phyloP scores from a whole-genome alignment of 2,888 invertebrate species.

The Harpalus rubripes region DNA sequence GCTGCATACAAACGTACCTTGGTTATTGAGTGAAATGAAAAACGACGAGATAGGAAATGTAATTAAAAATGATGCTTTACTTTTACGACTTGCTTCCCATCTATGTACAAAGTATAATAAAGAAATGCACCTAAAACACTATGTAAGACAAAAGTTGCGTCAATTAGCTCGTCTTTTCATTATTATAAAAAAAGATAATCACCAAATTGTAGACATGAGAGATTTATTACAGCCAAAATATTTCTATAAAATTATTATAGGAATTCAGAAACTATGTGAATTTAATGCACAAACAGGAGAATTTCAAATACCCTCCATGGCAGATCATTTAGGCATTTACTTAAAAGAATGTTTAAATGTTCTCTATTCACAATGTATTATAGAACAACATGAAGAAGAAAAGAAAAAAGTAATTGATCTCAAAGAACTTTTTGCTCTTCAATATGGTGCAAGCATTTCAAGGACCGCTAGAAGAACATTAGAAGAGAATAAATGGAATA shows the following conservation, averaged over 20 bases:
- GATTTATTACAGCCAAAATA: conserved; percentile 23
- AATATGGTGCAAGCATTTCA: conserved; percentile 25
- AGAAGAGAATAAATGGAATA: conserved; percentile 14
- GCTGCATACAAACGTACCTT: background rate
- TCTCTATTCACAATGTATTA: background rate
- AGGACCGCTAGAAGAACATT: background rate
- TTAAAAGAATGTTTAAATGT: conserved; percentile 35
- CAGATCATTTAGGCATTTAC: conserved; percentile 31
- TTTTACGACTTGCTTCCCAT: conserved; percentile 6
- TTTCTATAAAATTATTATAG: conserved; percentile 15
- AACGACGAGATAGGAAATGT: conserved; percentile 8
- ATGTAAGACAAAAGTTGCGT: conserved; percentile 22
- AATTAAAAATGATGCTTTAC: conserved; percentile 14
- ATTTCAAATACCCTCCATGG: conserved; percentile 15
- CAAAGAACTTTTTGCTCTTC: background rate
- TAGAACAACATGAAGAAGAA: conserved; percentile 1
- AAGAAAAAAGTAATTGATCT: conserved; percentile 5
- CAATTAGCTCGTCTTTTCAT: conserved; percentile 1
- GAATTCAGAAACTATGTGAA: conserved; percentile 20
- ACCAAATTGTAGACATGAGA: background rate
- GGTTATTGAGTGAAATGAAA: background rate
- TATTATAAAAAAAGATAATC: background rate
- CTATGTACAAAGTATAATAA: conserved; percentile 20
- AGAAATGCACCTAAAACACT: conserved; percentile 22
- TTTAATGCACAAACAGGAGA: conserved; percentile 9